Evolutionary conservation across 1,140 invertebrate genomes (phyloP), one percentile per base, ranked within the genome.

Genomic region (Sarcophaga bullata): DNA sequence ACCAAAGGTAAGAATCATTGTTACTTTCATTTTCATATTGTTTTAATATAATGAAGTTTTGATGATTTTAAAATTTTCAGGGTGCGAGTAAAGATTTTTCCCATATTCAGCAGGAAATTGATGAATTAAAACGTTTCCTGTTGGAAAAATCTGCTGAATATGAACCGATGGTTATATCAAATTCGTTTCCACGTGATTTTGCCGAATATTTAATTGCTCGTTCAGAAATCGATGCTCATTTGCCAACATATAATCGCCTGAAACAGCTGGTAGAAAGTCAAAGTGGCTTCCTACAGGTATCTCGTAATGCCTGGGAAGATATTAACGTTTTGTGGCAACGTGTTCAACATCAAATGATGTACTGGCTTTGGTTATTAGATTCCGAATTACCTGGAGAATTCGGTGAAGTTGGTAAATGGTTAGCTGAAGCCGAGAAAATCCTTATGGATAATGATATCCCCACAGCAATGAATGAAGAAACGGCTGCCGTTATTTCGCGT

Each of bases 341-440:
- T 87, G 90, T 97, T 25, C 93, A 96, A 89, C 91, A 93, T 84
- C 92, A 97, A 91, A 93, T 97, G 91, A 92, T 94, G 84, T 93
- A 94, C 86, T 98, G 97, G 96, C 92, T 96, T 73, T 96, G 95
- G 95, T 90, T 95, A 15, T 91, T 98, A 83, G 97, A 99, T 89
- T 93, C 95, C 0, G 92, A 92, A 82, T 91, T 98, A 48, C 96
- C 97, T 8, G 96, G 95, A 50, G 94, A 95, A 86, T 94, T 98
- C 75, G 94, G 95, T 68, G 91, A 94, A 82, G 93, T 98, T 11
- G 97, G 96, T n/a, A 95, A 96, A 88, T 98, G 97, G 96, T 89
- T 99, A 11, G 94, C 95, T 75, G 93, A 93, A 85, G 97, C 97
- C 8, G 97, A 98, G 90, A 94, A 94, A 86, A 89, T 98, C 72